Evolutionary conservation across 2,888 invertebrate genomes (phyloP).

Genomic region (Eutolmus rufibarbis): DNA sequence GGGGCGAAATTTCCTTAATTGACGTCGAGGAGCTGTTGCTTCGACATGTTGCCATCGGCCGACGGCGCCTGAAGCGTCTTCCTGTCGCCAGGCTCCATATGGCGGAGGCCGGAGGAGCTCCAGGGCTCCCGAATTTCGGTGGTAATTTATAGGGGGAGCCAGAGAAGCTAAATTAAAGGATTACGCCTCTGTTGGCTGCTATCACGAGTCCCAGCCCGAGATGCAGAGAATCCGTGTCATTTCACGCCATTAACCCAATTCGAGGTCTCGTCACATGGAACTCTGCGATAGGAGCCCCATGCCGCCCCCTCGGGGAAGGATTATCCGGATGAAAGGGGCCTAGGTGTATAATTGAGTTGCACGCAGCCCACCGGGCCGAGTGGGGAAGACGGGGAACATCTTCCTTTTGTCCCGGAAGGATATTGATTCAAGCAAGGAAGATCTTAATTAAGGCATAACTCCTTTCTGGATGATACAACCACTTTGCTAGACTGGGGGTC

Average conservation of each 20-base stretch:
- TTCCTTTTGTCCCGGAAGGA: not conserved
- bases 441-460: not conserved
- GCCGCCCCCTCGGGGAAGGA: not conserved
- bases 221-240: conserved; percentile 16
- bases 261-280: not conserved
- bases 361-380: not conserved
- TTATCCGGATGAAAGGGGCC: not conserved
- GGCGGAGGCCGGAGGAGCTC: not conserved
- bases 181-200: not conserved
- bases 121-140: not conserved
- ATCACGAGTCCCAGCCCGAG: not conserved
- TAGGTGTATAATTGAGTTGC: not conserved
- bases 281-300: not conserved
- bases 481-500: not conserved
- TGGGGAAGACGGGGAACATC: not conserved
- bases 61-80: not conserved
- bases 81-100: conserved; percentile 28
- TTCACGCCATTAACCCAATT: conserved; percentile 38
- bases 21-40: conserved; percentile 26
- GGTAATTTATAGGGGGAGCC: conserved; percentile 2
- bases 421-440: not conserved
- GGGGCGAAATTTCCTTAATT: conserved; percentile 22
- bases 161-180: conserved; percentile 20
- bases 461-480: not conserved
- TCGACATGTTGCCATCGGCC: conserved; percentile 11